phyloP scores from a whole-genome alignment of 2,888 invertebrate species.

The Xylocampa areola region DNA sequence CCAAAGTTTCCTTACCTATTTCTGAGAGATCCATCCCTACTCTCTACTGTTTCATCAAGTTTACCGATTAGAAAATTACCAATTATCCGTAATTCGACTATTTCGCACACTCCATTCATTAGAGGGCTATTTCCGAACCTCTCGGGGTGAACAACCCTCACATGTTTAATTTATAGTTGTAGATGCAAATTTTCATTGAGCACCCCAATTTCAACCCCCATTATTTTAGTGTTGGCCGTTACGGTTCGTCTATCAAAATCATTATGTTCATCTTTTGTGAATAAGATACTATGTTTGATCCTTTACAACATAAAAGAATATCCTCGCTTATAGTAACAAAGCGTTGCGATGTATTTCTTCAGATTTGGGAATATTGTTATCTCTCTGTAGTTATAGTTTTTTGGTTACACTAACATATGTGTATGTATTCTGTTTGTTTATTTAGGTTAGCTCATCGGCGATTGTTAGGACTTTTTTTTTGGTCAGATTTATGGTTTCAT shows the following conservation, averaged over 20 bases:
- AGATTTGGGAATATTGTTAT: conserved; percentile 47
- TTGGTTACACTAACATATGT: conserved; percentile 14
- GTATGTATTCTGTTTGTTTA: conserved; percentile 40
- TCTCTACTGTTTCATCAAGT: conserved; percentile 12
- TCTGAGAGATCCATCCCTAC: neutral
- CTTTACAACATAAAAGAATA: conserved; percentile 39
- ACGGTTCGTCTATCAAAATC: conserved; percentile 45
- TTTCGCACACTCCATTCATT: conserved; percentile 72
- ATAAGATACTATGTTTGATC: conserved; percentile 52
- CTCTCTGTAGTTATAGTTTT: conserved; percentile 22
- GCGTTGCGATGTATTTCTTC: conserved; percentile 34
- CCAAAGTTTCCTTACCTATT: neutral
- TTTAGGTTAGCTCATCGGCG: conserved; percentile 19
- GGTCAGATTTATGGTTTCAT: neutral
- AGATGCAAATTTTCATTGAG: conserved; percentile 74
- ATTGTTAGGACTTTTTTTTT: conserved; percentile 4
- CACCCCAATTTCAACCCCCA: conserved; percentile 57
- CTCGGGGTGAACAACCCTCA: conserved; percentile 72
- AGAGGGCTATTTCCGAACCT: conserved; percentile 72
- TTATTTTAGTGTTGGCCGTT: conserved; percentile 53
- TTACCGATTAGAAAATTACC: conserved; percentile 68
- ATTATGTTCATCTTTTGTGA: conserved; percentile 46
- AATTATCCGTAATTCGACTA: conserved; percentile 75
- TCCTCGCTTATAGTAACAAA: conserved; percentile 46
- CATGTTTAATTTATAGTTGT: conserved; percentile 80